These are phyloP conservation scores for Crambe crambe DNA, from an alignment of 37 sponge, comb jelly and placozoan species.

Conservation along the genomic window DNA sequence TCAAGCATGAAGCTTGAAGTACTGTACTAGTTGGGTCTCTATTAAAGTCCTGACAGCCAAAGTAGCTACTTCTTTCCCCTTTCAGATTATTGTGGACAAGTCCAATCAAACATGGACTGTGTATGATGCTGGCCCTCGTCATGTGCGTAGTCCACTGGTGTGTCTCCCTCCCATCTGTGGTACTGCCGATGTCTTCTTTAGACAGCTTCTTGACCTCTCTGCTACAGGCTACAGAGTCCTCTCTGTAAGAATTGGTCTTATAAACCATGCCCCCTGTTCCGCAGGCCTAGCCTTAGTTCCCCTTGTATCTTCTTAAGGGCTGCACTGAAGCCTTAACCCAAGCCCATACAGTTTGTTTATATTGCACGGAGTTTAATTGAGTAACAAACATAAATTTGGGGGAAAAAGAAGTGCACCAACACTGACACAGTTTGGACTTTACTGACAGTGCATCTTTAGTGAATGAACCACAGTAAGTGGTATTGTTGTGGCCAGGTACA, in stretches of 20 bases:
- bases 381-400: too few relatives aligned
- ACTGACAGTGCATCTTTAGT: too few relatives aligned
- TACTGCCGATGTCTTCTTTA: constrained; percentile 90
- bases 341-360: too few relatives aligned
- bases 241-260: constrained; percentile 54
- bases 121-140: constrained; percentile 96
- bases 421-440: too few relatives aligned
- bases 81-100: constrained; percentile 66
- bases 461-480: too few relatives aligned
- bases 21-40: not conserved
- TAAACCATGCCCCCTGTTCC: too few relatives aligned
- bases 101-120: constrained; percentile 80
- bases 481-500: too few relatives aligned
- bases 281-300: too few relatives aligned
- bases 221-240: constrained; percentile 84
- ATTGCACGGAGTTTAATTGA: too few relatives aligned
- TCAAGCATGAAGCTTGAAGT: not conserved
- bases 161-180: constrained; percentile 93
- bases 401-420: too few relatives aligned
- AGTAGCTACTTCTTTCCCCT: not conserved
- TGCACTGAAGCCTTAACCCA: too few relatives aligned
- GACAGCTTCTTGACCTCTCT: constrained; percentile 76
- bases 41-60: not conserved
- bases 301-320: too few relatives aligned
- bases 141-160: constrained; percentile 86